A percentile compares a stretch with the other conserved stretches of the same genome.
phyloP scores from a whole-genome alignment of 2,113 vertebrate species.

The Lonchura striata region DNA sequence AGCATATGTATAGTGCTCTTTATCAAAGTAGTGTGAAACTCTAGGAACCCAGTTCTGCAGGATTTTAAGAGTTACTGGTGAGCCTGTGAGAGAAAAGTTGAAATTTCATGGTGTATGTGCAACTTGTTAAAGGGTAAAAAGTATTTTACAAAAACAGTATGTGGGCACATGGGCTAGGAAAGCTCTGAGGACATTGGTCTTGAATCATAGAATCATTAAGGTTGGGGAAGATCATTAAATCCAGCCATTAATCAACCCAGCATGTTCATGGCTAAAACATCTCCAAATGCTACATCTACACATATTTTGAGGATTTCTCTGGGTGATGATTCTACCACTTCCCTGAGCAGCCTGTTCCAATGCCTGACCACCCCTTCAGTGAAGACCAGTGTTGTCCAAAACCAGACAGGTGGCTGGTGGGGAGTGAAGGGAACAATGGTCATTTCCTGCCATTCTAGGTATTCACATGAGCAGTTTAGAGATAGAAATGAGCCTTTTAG shows the following conservation, averaged over 20 bases:
- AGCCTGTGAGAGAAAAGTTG: constrained; percentile 40
- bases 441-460: not conserved
- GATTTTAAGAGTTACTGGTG: constrained; percentile 45
- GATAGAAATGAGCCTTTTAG: not conserved
- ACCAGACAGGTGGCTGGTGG: not conserved
- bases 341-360: too few relatives aligned
- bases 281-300: not conserved
- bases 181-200: not conserved
- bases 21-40: constrained; percentile 70
- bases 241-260: not conserved
- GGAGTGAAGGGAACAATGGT: not conserved
- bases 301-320: not conserved
- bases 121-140: not conserved
- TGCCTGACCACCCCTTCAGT: not conserved
- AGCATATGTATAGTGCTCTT: constrained; percentile 68
- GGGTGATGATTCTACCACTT: not conserved
- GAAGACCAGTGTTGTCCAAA: not conserved
- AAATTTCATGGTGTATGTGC: not conserved
- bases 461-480: not conserved
- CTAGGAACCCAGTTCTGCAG: constrained; percentile 70
- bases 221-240: not conserved
- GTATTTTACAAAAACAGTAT: not conserved
- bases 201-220: not conserved
- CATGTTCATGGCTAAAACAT: not conserved
- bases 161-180: rapidly evolving